Evolutionary conservation across 2,797 vertebrate genomes (phyloP).

Genomic region (Muraenolepis orangiensis): DNA sequence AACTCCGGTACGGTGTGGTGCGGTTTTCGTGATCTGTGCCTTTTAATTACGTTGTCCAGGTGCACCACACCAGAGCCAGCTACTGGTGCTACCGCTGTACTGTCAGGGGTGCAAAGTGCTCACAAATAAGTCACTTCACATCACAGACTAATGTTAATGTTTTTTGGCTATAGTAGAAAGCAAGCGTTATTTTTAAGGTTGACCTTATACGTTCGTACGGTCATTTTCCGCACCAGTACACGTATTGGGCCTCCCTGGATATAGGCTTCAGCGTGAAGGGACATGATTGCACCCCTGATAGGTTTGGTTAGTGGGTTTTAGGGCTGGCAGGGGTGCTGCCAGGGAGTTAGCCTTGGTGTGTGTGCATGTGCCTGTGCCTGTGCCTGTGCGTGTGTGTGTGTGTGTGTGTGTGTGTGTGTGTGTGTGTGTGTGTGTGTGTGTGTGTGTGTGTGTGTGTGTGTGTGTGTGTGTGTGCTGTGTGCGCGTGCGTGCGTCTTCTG

Average conservation of each 20-base stretch:
- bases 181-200: slow-evolving; percentile 9
- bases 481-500: slow-evolving; percentile 40
- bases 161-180: slow-evolving; percentile 6
- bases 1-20: neutral
- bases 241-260: slow-evolving; percentile 36
- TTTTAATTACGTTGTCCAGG: neutral
- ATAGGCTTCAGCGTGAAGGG: slow-evolving; percentile 43
- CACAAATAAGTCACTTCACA: slow-evolving; percentile 4
- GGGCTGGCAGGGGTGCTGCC: slow-evolving; percentile 48
- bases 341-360: slow-evolving; percentile 59
- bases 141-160: slow-evolving; percentile 2
- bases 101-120: neutral
- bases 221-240: slow-evolving; percentile 21
- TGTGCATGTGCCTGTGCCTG: slow-evolving; percentile 60
- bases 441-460: neutral
- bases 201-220: slow-evolving; percentile 20
- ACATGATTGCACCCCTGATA: slow-evolving; percentile 54
- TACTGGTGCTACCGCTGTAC: neutral
- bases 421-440: too few relatives aligned
- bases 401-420: too few relatives aligned
- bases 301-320: slow-evolving; percentile 48
- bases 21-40: neutral
- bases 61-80: slow-evolving; percentile 8
- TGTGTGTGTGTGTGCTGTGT: neutral
- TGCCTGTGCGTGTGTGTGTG: too few relatives aligned